phyloP scores from a whole-genome alignment of 1,140 invertebrate species.

The Chironomus tepperi region DNA sequence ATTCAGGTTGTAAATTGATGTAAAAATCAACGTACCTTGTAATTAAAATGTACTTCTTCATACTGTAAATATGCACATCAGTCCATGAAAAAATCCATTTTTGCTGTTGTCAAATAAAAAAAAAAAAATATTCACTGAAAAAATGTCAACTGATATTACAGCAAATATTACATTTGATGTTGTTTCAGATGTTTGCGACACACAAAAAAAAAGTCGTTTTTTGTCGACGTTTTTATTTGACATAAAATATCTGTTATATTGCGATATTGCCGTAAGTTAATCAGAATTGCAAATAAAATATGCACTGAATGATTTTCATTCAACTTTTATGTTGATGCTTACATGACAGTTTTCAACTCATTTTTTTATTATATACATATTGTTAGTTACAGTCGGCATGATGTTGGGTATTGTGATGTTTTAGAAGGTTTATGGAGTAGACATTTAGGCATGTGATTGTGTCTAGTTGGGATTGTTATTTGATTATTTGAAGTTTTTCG shows the following conservation, averaged over 20 bases:
- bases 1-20: not conserved
- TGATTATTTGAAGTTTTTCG: too few species aligned
- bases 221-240: slow-evolving; percentile 2
- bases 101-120: not conserved
- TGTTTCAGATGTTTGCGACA: not conserved
- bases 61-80: not conserved
- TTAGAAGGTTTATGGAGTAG: too few species aligned
- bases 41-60: slow-evolving; percentile 3
- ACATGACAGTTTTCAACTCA: too few species aligned
- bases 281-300: not conserved
- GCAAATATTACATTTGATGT: not conserved
- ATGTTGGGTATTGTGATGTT: too few species aligned
- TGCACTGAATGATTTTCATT: not conserved
- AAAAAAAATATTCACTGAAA: not conserved
- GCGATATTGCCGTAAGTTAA: not conserved
- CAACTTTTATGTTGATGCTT: too few species aligned
- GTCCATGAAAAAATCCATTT: not conserved
- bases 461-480: too few species aligned
- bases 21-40: not conserved
- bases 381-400: too few species aligned
- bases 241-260: not conserved
- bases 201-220: not conserved
- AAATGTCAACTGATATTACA: not conserved
- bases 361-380: too few species aligned
- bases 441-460: too few species aligned